Conservation (phyloP, 23 tunicate genomes). For the Phallusia fumigata region DNA sequence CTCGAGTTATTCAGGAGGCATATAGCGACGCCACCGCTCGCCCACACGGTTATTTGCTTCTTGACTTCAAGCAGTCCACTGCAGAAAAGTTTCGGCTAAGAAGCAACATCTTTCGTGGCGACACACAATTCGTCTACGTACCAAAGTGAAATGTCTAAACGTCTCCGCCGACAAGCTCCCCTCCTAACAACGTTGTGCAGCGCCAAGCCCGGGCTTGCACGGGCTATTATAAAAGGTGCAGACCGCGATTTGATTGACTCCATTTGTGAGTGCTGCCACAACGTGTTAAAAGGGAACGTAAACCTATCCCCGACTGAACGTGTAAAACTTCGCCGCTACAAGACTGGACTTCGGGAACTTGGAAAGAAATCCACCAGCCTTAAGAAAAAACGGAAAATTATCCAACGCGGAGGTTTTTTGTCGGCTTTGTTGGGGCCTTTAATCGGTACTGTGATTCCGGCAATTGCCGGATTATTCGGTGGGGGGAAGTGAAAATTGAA, state of each 20-base stretch:
- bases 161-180: not conserved
- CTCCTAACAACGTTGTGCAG: not conserved
- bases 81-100: not conserved
- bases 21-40: not conserved
- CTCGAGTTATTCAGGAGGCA: not conserved
- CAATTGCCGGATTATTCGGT: not conserved
- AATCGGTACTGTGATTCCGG: not conserved
- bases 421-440: not conserved
- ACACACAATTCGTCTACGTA: not conserved
- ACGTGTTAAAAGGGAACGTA: slow-evolving; percentile 6
- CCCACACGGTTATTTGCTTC: slow-evolving; percentile 3
- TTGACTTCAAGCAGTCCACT: slow-evolving; percentile 8
- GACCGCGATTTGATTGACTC: not conserved
- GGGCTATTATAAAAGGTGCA: slow-evolving; percentile 8
- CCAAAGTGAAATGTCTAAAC: not conserved
- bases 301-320: not conserved
- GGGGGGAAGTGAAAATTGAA: not conserved
- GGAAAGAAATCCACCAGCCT: not conserved
- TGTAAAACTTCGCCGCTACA: not conserved
- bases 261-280: not conserved
- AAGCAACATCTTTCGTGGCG: slow-evolving; percentile 12
- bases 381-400: not conserved
- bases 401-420: slow-evolving; percentile 11
- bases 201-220: not conserved
- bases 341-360: not conserved